Base-by-base conservation (phyloP, 2,888 invertebrate species). In the Galerucella calmariensis region DNA sequence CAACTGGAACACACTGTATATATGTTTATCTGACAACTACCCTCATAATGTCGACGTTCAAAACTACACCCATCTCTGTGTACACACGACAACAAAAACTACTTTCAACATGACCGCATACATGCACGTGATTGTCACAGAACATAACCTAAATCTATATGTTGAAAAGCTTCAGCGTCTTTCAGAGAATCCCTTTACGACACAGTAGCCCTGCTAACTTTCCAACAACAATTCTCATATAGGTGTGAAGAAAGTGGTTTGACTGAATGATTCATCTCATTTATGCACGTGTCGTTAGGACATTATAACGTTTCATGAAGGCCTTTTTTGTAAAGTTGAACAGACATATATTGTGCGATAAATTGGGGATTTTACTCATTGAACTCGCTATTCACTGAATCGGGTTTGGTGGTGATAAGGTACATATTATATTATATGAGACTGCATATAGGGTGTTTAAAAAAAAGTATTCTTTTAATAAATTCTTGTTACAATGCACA, bases 131-230 rank as follows among this genome's bases (percentile, higher is more conserved):
- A 81, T 81, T 77, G 76, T 67, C 77, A 72, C 75, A 75, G 78
- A 79, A 82, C 81, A 78, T 81, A 83, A 83, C 83, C 83, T 81
- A 83, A 83, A 83, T 84, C 82, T 81, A 81, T 82, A 82, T 82
- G 80, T 82, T 81, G 81, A 82, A 82, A 82, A 82, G 82, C 81
- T 81, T 77, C 74, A 79, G 80, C 78, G 79, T 81, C 80, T 81
- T 82, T 82, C 82, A 82, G 82, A 82, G 82, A 81, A 81, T 80
- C 81, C 80, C 80, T 83, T 83, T 81, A 81, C 79, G 75, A 73
- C 72, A 68, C 80, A 82, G 78, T 78, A 67, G 81, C 20, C 80
- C 84, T 81, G 75, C 56, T 44, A 68, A 69, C 72, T 72, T 71
- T 66, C 72, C 46, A 27, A 16, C 12, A 16, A 24, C 10, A 48